Conservation (phyloP, 2,797 vertebrate genomes). For the Sebastes minor region DNA sequence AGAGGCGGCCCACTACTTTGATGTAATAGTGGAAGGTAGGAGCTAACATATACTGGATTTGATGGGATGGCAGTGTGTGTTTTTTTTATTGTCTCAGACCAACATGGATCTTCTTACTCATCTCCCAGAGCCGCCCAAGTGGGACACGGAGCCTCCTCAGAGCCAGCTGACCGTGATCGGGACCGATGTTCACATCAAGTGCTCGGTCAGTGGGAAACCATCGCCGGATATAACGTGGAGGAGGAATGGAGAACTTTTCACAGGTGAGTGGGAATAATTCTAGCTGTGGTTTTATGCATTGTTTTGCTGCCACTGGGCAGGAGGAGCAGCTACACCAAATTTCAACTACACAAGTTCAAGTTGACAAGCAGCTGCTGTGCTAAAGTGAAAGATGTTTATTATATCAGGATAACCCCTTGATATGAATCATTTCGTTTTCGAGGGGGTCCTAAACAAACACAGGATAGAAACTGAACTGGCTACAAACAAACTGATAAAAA, state of each 20-base stretch:
- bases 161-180: slow-evolving; percentile 85
- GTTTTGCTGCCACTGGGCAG: neutral
- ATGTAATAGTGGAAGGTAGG: slow-evolving; percentile 90
- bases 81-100: slow-evolving; percentile 43
- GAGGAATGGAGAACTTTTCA: slow-evolving; percentile 85
- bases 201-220: slow-evolving; percentile 89
- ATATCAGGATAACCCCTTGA: no score
- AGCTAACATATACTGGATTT: neutral
- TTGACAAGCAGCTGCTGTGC: no score
- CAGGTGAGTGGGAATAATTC: slow-evolving; percentile 78
- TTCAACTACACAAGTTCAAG: neutral
- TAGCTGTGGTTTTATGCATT: neutral
- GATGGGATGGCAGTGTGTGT: slow-evolving; percentile 14
- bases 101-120: slow-evolving; percentile 31
- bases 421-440: no score
- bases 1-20: slow-evolving; percentile 84
- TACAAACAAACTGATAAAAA: no score
- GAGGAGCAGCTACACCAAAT: neutral
- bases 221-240: slow-evolving; percentile 88
- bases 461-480: no score
- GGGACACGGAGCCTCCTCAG: slow-evolving; percentile 85
- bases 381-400: no score
- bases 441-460: no score
- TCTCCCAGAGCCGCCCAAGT: slow-evolving; percentile 88
- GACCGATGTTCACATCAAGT: slow-evolving; percentile 86